A percentile compares a stretch with the other conserved stretches of the same genome.
phyloP scores from a whole-genome alignment of 2,888 invertebrate species.

The Himalopsyche anomala region DNA sequence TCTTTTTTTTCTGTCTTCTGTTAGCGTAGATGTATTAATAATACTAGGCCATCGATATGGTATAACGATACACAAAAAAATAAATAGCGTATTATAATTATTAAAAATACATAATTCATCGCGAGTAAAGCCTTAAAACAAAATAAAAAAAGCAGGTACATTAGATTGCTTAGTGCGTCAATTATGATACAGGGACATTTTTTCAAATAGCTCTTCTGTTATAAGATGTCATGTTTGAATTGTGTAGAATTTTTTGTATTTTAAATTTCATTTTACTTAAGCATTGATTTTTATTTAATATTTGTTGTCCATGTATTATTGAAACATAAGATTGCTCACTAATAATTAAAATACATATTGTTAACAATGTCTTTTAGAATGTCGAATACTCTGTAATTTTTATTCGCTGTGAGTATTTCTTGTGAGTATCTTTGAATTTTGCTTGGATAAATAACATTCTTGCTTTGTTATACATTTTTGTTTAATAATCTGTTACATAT shows the following conservation, averaged over 20 bases:
- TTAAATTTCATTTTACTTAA: too few relatives aligned
- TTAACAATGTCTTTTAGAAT: background rate
- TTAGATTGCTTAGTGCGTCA: conserved; percentile 7
- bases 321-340: conserved; percentile 4
- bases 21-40: too few relatives aligned
- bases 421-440: too few relatives aligned
- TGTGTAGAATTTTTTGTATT: too few relatives aligned
- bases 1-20: too few relatives aligned
- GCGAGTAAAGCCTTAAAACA: conserved; percentile 9
- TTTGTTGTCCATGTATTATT: background rate
- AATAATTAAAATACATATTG: background rate
- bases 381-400: too few relatives aligned
- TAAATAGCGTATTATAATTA: background rate
- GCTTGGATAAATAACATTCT: too few relatives aligned
- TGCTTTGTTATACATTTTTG: too few relatives aligned
- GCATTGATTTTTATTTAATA: too few relatives aligned
- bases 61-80: background rate
- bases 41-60: too few relatives aligned
- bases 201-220: background rate
- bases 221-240: background rate
- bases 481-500: too few relatives aligned
- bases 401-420: too few relatives aligned
- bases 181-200: background rate
- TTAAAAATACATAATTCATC: conserved; percentile 24
- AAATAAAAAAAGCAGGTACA: conserved; percentile 34